Evolutionary conservation across 2,888 invertebrate species (phyloP), one percentile per base, ranked within the genome.

Genomic region (Pycnomerus fuliginosus): DNA sequence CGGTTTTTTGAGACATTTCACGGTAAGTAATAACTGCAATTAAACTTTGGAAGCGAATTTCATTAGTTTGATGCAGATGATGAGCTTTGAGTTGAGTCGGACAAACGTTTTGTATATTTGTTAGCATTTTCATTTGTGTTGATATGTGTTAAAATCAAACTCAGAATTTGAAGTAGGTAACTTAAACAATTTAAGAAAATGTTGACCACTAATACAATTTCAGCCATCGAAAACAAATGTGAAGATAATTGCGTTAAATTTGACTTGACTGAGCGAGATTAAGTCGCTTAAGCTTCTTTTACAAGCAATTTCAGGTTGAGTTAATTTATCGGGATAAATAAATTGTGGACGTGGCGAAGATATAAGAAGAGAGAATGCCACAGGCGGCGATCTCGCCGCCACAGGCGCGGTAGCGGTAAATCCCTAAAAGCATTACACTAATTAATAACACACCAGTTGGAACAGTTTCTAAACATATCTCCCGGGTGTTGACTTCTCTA

Each of bases 361-460:
- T 5, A 30, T 34, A 10, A 13, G 30, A 30, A 25, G 29, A 32
- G 44, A 38, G 24, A 16, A 25, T 35, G 38, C 52, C 38, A 37
- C 53, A 45, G 45, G 50, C 51, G 34, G 43, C 51, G n/a, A n/a
- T n/a, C n/a, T n/a, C n/a, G n/a, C n/a, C n/a, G n/a, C n/a, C n/a
- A n/a, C n/a, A n/a, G n/a, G n/a, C n/a, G n/a, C n/a, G n/a, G n/a
- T n/a, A n/a, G n/a, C 46, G 44, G 50, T 49, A 56, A 58, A 54
- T 56, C 51, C 48, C 54, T 53, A 50, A 56, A 56, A 50, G 54
- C 55, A 56, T 54, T 56, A 54, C 47, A 40, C 52, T 56, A 58
- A 58, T 58, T 56, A 58, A 55, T 54, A 57, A 54, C 47, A 43
- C 43, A 5, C 8, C 20, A n/a, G n/a, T n/a, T n/a, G n/a, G n/a